These are phyloP conservation scores for Chaetophractus vellerosus DNA, from an alignment of 2,797 vertebrate species.

Conservation along the genomic window DNA sequence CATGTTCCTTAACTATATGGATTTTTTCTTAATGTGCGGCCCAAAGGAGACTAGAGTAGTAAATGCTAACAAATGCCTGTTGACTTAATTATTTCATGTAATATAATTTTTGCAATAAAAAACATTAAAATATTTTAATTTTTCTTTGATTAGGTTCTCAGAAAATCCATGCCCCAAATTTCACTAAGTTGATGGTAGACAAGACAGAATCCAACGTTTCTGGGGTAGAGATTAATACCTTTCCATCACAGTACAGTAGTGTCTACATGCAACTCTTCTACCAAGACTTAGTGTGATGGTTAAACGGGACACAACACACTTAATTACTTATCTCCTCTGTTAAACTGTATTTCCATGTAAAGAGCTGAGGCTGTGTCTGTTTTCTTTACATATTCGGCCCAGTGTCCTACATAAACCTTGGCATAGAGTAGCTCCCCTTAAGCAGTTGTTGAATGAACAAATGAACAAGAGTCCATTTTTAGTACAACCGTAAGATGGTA, in stretches of 20 bases:
- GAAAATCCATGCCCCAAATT: not conserved
- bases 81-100: conserved; percentile 26
- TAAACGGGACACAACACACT: not conserved
- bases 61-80: not conserved
- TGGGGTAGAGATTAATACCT: not conserved
- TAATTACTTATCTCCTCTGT: not conserved
- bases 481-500: not conserved
- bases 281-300: not conserved
- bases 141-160: not conserved
- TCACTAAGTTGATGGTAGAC: not conserved
- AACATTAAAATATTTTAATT: not conserved
- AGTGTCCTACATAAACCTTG: not conserved
- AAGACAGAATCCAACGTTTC: not conserved
- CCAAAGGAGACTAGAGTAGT: not conserved
- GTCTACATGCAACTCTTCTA: not conserved
- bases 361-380: not conserved
- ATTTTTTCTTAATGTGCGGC: not conserved
- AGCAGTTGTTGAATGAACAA: conserved; percentile 5
- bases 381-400: not conserved
- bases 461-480: not conserved
- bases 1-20: not conserved
- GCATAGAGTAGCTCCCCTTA: not conserved
- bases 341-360: not conserved
- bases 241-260: not conserved
- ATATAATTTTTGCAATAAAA: not conserved